Evolutionary conservation across 2,888 invertebrate genomes (phyloP).

Genomic region (Andrena bucephala): DNA sequence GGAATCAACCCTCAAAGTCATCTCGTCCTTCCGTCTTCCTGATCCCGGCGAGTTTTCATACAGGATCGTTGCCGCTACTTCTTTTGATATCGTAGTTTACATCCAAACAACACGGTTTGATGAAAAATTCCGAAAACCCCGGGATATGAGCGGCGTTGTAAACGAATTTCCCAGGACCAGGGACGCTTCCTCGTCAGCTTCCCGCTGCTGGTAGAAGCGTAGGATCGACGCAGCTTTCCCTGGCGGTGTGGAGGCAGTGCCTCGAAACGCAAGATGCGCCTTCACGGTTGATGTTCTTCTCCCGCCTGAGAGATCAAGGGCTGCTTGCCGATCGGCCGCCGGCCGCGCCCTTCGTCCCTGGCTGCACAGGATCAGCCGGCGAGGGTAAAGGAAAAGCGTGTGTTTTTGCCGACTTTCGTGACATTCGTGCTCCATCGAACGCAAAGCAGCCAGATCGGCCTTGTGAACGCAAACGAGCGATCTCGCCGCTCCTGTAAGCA

Average conservation of each 20-base stretch:
- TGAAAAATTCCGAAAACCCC: too few relatives aligned
- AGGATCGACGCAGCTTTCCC: background rate
- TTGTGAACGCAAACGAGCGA: slow-evolving; percentile 51
- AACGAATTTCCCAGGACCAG: too few relatives aligned
- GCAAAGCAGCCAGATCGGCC: slow-evolving; percentile 60
- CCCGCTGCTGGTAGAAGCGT: background rate
- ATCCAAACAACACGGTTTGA: too few relatives aligned
- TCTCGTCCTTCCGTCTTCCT: too few relatives aligned
- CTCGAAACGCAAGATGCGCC: slow-evolving; percentile 41
- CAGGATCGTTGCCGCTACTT: too few relatives aligned
- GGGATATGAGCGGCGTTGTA: too few relatives aligned
- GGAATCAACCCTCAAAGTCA: too few relatives aligned
- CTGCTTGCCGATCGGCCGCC: slow-evolving; percentile 13
- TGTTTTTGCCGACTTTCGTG: slow-evolving; percentile 63
- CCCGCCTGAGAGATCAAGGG: slow-evolving; percentile 69
- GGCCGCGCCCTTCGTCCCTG: background rate
- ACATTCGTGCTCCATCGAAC: slow-evolving; percentile 69
- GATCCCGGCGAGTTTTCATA: too few relatives aligned
- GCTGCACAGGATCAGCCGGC: background rate
- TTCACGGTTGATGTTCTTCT: slow-evolving; percentile 45
- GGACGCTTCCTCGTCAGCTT: background rate
- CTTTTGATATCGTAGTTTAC: too few relatives aligned
- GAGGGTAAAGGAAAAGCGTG: slow-evolving; percentile 27
- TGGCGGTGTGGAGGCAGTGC: background rate
- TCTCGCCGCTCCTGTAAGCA: background rate